phyloP scores from a whole-genome alignment of 2,888 invertebrate genomes.

The Timandra comae region DNA sequence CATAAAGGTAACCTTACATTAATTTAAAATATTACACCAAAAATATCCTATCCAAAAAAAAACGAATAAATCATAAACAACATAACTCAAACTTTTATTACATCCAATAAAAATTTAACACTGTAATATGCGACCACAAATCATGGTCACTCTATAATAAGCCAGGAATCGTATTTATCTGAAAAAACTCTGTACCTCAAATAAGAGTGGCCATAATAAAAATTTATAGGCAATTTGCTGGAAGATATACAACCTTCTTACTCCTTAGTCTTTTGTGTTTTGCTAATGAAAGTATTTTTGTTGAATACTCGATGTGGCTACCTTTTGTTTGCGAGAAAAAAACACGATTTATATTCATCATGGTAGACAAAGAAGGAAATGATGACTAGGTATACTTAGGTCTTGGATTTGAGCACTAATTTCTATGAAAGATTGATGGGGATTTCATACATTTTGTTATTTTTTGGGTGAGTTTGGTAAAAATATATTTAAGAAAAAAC shows the following conservation, averaged over 20 bases:
- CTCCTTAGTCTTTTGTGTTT: constrained; percentile 53
- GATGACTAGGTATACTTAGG: neutral
- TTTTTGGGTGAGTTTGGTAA: no score
- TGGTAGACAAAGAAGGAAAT: neutral
- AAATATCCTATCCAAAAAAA: no score
- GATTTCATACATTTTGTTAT: no score
- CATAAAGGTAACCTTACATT: no score
- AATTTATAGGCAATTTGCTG: constrained; percentile 72
- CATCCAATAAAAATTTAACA: constrained; percentile 18
- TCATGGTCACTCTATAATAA: constrained; percentile 51
- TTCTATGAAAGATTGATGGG: no score
- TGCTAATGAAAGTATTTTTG: constrained; percentile 56
- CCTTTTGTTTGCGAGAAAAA: constrained; percentile 6
- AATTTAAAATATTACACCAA: no score
- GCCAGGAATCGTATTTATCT: constrained; percentile 58
- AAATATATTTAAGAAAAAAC: no score
- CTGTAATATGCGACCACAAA: constrained; percentile 28
- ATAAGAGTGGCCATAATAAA: constrained; percentile 69
- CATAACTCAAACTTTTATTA: constrained; percentile 6
- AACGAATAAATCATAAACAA: no score
- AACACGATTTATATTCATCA: neutral
- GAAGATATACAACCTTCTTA: constrained; percentile 56
- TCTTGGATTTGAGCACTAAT: no score
- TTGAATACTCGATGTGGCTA: constrained; percentile 2
- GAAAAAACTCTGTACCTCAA: constrained; percentile 62